These are phyloP conservation scores for Electrophaes corylata DNA, from an alignment of 2,888 invertebrate genomes.

Conservation along the genomic window DNA sequence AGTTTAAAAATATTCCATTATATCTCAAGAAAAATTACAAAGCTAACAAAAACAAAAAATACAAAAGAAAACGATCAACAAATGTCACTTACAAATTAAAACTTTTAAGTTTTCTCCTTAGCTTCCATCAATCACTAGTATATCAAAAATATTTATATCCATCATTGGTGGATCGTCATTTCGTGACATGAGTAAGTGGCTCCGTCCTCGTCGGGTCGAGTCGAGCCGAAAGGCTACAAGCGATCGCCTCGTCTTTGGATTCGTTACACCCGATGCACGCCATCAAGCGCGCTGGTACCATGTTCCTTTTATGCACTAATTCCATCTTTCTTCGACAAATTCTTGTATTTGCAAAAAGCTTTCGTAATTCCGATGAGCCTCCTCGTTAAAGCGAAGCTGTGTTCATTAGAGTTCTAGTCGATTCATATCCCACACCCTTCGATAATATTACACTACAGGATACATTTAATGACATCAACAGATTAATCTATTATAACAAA, in stretches of 20 bases:
- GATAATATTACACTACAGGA: slow-evolving; percentile 59
- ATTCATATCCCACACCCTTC: slow-evolving; percentile 68
- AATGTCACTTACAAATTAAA: slow-evolving; percentile 82
- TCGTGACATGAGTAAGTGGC: slow-evolving; percentile 25
- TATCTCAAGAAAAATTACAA: slow-evolving; percentile 73
- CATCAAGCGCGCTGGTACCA: slow-evolving; percentile 20
- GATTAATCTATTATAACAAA: slow-evolving; percentile 79
- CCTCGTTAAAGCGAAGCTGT: slow-evolving; percentile 68
- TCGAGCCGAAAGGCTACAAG: not conserved
- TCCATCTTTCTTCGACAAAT: slow-evolving; percentile 56
- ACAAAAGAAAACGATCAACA: slow-evolving; percentile 82
- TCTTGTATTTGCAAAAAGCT: slow-evolving; percentile 63
- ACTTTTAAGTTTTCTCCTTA: slow-evolving; percentile 74
- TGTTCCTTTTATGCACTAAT: slow-evolving; percentile 61
- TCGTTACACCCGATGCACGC: slow-evolving; percentile 56
- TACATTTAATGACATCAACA: slow-evolving; percentile 65
- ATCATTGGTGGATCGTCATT: slow-evolving; percentile 34
- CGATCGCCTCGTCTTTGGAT: slow-evolving; percentile 60
- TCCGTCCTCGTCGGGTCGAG: slow-evolving; percentile 17
- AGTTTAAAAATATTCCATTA: slow-evolving; percentile 60
- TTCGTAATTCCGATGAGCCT: slow-evolving; percentile 68
- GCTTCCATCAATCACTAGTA: slow-evolving; percentile 77
- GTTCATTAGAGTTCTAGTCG: slow-evolving; percentile 57
- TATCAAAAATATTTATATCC: slow-evolving; percentile 73
- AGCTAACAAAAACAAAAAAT: slow-evolving; percentile 82